phyloP scores from a whole-genome alignment of 1,140 invertebrate species.

The Chironomus tepperi region DNA sequence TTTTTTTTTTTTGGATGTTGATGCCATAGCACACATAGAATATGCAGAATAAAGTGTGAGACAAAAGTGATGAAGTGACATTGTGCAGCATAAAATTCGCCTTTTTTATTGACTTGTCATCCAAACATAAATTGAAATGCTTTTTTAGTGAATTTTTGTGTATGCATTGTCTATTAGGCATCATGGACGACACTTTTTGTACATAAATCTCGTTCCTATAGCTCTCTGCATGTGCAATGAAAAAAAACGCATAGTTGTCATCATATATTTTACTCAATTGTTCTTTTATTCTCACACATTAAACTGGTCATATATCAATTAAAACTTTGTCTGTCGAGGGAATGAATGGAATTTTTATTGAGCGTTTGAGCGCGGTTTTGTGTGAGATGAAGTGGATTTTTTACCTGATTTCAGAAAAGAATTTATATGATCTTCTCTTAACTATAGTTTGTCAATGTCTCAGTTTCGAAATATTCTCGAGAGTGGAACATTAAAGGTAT shows the following conservation, averaged over 20 bases:
- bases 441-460: too few relatives aligned
- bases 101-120: neutral
- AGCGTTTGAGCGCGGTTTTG: neutral
- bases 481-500: too few relatives aligned
- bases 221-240: neutral
- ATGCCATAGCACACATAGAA: too few relatives aligned
- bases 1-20: too few relatives aligned
- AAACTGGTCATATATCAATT: neutral
- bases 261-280: constrained; percentile 3
- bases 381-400: too few relatives aligned
- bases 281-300: neutral
- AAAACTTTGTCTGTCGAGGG: neutral
- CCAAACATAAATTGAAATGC: neutral
- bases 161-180: neutral
- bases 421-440: too few relatives aligned
- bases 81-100: too few relatives aligned
- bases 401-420: too few relatives aligned
- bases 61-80: too few relatives aligned
- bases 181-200: neutral
- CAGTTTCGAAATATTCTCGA: too few relatives aligned
- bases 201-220: neutral
- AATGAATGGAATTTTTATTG: neutral
- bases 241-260: constrained; percentile 16
- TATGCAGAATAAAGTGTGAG: too few relatives aligned
- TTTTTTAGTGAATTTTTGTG: neutral